phyloP scores from a whole-genome alignment of 2,888 invertebrate species.

The Cantharis lateralis region DNA sequence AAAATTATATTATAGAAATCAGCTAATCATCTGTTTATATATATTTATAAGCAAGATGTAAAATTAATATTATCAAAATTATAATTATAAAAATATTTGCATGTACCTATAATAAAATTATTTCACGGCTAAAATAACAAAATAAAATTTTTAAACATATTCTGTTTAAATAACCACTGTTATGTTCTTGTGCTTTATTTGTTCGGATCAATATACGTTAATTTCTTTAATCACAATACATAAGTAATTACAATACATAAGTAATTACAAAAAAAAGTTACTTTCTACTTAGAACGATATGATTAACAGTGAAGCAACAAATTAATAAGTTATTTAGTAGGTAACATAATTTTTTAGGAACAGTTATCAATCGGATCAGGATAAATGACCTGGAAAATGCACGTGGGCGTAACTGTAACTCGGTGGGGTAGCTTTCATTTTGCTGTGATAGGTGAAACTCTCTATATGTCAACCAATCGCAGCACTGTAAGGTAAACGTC shows the following conservation, averaged over 20 bases:
- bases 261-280: background rate
- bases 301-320: conserved; percentile 23
- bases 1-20: background rate
- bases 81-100: background rate
- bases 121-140: background rate
- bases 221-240: too few species aligned
- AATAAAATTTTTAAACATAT: background rate
- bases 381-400: conserved; percentile 54
- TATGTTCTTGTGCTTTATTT: background rate
- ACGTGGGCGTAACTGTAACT: conserved; percentile 54
- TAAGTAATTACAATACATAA: background rate
- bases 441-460: conserved; percentile 40
- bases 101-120: background rate
- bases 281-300: background rate
- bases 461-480: conserved; percentile 45
- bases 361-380: conserved; percentile 50
- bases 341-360: conserved; percentile 37
- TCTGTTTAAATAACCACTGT: background rate
- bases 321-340: conserved; percentile 32
- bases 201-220: background rate
- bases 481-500: conserved; percentile 46
- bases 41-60: background rate
- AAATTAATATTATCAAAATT: background rate
- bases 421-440: conserved; percentile 39
- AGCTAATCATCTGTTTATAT: background rate